A percentile compares a stretch with the other conserved stretches of the same genome.
These are phyloP conservation scores for Ametastegia equiseti DNA, from an alignment of 2,888 invertebrate species.

Conservation along the genomic window DNA sequence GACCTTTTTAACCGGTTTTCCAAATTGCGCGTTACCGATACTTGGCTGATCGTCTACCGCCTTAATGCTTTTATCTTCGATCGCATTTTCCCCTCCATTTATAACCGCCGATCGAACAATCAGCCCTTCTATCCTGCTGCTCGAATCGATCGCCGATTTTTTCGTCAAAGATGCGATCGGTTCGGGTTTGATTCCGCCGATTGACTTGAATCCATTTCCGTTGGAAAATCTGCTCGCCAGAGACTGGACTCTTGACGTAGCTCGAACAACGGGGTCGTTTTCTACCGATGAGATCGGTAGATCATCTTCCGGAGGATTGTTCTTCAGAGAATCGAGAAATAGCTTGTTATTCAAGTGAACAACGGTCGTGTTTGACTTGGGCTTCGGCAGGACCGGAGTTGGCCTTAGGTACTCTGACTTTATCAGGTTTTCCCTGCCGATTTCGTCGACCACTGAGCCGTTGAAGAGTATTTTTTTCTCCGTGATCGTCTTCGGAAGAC, in stretches of 20 bases:
- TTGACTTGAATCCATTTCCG: not conserved
- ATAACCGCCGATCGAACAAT: slow-evolving; percentile 25
- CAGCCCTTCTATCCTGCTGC: slow-evolving; percentile 19
- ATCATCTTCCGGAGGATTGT: slow-evolving; percentile 26
- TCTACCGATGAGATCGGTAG: not conserved
- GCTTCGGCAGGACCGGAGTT: slow-evolving; percentile 6
- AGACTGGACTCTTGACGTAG: slow-evolving; percentile 46
- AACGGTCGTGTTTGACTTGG: slow-evolving; percentile 54
- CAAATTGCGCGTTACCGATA: not conserved
- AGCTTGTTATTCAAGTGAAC: slow-evolving; percentile 53
- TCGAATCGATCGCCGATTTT: not conserved
- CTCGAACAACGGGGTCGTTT: not conserved
- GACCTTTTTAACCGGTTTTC: slow-evolving; percentile 83
- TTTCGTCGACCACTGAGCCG: not conserved
- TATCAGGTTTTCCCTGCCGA: not conserved
- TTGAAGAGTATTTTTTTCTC: not conserved
- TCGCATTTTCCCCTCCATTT: not conserved
- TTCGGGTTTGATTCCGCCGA: not conserved
- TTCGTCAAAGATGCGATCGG: not conserved
- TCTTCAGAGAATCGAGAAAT: not conserved
- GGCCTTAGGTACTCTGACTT: slow-evolving; percentile 22
- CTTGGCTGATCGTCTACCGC: not conserved
- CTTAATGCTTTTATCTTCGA: no score
- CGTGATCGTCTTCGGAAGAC: not conserved
- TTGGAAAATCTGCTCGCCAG: slow-evolving; percentile 16